phyloP scores from a whole-genome alignment of 1,140 invertebrate genomes.

The Goniozus legneri region DNA sequence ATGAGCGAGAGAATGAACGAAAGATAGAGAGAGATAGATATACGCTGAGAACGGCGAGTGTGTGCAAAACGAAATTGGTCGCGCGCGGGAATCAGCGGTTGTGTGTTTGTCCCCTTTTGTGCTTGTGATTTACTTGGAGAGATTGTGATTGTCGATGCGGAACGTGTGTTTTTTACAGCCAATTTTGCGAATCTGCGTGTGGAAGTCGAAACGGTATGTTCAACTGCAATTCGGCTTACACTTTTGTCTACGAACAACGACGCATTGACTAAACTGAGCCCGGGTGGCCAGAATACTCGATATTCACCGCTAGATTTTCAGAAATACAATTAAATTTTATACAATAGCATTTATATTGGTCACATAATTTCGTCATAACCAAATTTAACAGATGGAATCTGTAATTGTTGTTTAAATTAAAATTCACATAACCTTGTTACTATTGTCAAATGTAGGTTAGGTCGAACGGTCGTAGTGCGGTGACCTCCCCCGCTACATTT shows the following conservation, averaged over 20 bases:
- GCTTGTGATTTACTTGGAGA: conserved; percentile 30
- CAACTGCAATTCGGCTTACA: conserved; percentile 18
- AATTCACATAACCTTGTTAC: conserved; percentile 28
- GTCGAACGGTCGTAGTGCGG: conserved; percentile 35
- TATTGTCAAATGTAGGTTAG: conserved; percentile 42
- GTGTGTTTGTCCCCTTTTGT: conserved; percentile 35
- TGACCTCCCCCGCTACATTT: conserved; percentile 27
- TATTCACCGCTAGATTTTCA: conserved; percentile 3
- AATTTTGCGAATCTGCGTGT: conserved; percentile 21
- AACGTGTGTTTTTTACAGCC: conserved; percentile 32
- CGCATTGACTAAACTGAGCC: conserved; percentile 29
- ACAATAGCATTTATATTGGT: too few relatives aligned
- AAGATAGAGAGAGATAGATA: neutral
- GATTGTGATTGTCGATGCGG: conserved; percentile 24
- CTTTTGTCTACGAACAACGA: conserved; percentile 23
- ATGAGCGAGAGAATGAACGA: conserved; percentile 8
- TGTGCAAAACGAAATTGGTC: conserved; percentile 38
- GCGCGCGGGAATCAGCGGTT: conserved; percentile 42
- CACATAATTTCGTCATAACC: too few relatives aligned
- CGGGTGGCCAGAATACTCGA: conserved; percentile 17
- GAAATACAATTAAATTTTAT: neutral
- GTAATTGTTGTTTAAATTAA: neutral
- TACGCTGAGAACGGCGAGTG: conserved; percentile 16
- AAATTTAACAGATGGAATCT: too few relatives aligned
- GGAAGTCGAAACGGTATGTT: conserved; percentile 31